Percentiles rank a stretch among this genome's conserved stretches.
Evolutionary conservation across 2,797 vertebrate genomes (phyloP).

Genomic region (Babyrousa celebensis): DNA sequence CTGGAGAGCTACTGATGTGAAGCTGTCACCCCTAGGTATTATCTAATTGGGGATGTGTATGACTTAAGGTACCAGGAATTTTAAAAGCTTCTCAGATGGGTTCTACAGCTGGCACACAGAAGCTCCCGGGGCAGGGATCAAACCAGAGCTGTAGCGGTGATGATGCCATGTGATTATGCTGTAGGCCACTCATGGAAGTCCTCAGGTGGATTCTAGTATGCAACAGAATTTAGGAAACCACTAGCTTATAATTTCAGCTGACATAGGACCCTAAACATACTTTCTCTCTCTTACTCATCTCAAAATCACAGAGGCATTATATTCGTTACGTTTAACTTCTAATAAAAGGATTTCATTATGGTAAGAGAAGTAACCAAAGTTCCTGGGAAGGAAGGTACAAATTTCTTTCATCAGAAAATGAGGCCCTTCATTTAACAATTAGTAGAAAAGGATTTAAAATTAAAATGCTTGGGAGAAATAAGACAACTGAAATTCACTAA

Average conservation of each 20-base stretch:
- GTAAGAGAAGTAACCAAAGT: not conserved
- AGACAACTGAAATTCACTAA: slow-evolving; percentile 12
- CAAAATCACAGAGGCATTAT: not conserved
- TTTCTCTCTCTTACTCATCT: not conserved
- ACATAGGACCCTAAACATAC: not conserved
- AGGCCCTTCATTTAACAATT: slow-evolving; percentile 6
- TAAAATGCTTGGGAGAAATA: not conserved
- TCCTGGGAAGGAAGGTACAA: not conserved
- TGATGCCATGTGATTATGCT: no score
- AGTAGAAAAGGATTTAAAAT: slow-evolving; percentile 55
- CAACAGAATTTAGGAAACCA: not conserved
- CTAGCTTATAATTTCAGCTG: not conserved
- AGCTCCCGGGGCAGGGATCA: no score
- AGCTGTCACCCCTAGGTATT: not conserved
- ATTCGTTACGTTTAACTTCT: slow-evolving; percentile 13
- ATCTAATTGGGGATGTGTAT: not conserved
- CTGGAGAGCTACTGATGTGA: not conserved
- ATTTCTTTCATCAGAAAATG: slow-evolving; percentile 48
- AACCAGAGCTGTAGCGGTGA: no score
- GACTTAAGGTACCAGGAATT: not conserved
- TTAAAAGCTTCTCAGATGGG: not conserved
- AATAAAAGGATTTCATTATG: slow-evolving; percentile 30
- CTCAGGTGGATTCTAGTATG: not conserved
- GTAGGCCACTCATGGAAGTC: no score
- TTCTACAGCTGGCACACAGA: not conserved